Base-by-base conservation (phyloP, 2,888 invertebrate genomes). In the Monoplex corrugatus region DNA sequence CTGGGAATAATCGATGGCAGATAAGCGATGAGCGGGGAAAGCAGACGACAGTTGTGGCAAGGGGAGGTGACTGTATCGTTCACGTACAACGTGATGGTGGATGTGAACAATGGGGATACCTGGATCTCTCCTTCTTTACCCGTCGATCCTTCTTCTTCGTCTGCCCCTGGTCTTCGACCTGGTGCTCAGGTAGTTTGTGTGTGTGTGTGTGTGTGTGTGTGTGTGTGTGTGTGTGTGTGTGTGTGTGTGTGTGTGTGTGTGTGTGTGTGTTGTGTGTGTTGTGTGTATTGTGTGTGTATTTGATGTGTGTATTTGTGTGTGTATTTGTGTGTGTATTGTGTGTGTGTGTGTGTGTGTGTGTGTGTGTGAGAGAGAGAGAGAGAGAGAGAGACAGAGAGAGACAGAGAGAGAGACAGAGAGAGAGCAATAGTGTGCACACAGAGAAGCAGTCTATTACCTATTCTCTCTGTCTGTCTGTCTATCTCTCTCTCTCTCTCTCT, bases 1-100 rank as follows among this genome's bases (percentile, higher is more conserved):
- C n/a, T n/a, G n/a, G n/a, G n/a, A n/a, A n/a, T n/a, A n/a, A n/a
- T n/a, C n/a, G 8, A 85, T 19, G 85, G 85, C 57, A 85, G 38
- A 40, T 57, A 63, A 85, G 50, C 85, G 38, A 57, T 28, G 85
- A 38, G 16, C 28, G 5, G n/a, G 0, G 32, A 32, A 13, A 57
- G 8, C 84, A 38, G 35, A 23, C 50, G 84, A 35, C 84, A 38
- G 23, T 8, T 86, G 40, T 86, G 86, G 86, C 86, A 68, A 68
- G 86, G 85, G 86, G 86, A 86, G 86, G 43, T 86, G 86, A 68
- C 86, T 68, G 35, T 86, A 28, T 43, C 86, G 23, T 86, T 86
- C 86, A 68, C 38, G 13, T 86, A 86, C 86, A 10, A 3, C 40
- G 43, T 86, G 63, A 28, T 28, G 0, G 68, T 86, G 86, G 86